Evolutionary conservation across 35 echinoderm and acorn worm species (phyloP), one percentile per base, ranked within the genome.

Genomic region (Ophioderma brevispina): DNA sequence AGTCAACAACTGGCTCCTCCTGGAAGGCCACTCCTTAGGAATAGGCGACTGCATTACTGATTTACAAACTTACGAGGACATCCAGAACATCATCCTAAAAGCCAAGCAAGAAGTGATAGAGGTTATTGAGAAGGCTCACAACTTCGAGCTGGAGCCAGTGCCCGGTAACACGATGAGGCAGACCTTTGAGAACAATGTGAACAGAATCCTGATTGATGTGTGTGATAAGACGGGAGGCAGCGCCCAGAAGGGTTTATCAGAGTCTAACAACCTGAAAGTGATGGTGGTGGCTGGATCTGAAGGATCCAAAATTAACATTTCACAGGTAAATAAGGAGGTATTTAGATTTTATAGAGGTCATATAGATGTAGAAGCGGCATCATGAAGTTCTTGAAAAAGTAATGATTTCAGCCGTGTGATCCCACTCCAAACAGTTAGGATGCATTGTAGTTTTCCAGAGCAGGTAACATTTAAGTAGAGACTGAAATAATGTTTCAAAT

Each of bases 181-280:
- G 84, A 98, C 96, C 34, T 98, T 98, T 95, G 96, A 98, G 85
- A 98, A 98, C 75, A 93, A 98, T 93, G 96, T 95, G 75, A 98
- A 98, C 79, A 79, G 96, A 40, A 95, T 98, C 59, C 77, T 98
- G 90, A 98, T 95, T 41, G 93, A 98, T 81, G 96, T 93, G 75
- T 93, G 96, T 98, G 96, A 98, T 93, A 98, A 98, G 84, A 98
- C 96, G 84, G 96, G 96, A 84, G 96, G 96, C 42, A 95, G 93
- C 79, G 96, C 96, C 76, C 96, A 98, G 93, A 98, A 98, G 93
- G 95, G 96, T 90, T 91, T 98, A 84, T 98, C 96, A 4, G 96
- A 98, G 84, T 98, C 84, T 87, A 98, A 98, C 87, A 98, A 98
- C 90, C 95, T 98, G 87, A 98, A 98, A 83, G 80, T 77, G 56